These are phyloP conservation scores for Synanthedon formicaeformis DNA, from an alignment of 2,888 invertebrate species.

Conservation along the genomic window DNA sequence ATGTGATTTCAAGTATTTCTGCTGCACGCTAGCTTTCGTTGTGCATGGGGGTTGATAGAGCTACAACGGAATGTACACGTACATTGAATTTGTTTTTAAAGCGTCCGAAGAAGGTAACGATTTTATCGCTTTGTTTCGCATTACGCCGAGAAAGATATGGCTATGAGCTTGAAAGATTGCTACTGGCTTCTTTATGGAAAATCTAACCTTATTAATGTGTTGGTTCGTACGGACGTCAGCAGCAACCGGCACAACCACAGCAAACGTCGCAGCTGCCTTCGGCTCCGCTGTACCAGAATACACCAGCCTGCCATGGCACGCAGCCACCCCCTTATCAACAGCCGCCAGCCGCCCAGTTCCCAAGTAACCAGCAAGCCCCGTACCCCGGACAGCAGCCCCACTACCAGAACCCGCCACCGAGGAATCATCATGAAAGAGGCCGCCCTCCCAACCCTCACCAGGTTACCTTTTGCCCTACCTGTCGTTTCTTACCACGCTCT, in stretches of 20 bases:
- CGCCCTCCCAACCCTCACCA: conserved; percentile 66
- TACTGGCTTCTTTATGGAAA: conserved; percentile 66
- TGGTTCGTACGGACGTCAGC: conserved; percentile 72
- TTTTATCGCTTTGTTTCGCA: conserved; percentile 59
- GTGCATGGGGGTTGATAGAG: conserved; percentile 68
- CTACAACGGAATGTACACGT: conserved; percentile 52
- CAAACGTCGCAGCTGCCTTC: conserved; percentile 67
- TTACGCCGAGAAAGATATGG: conserved; percentile 51
- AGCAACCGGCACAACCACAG: conserved; percentile 69
- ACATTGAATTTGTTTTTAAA: conserved; percentile 32
- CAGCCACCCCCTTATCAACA: conserved; percentile 67
- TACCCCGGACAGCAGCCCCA: conserved; percentile 32
- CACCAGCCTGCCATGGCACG: conserved; percentile 69
- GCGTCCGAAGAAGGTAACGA: conserved; percentile 56
- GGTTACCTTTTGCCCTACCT: conserved; percentile 19
- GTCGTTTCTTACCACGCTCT: conserved; percentile 4
- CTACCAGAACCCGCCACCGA: conserved; percentile 60
- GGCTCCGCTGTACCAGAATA: conserved; percentile 65
- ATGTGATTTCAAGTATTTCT: conserved; percentile 58
- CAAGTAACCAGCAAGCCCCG: conserved; percentile 53
- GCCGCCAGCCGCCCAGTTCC: conserved; percentile 53
- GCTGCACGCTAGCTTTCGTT: conserved; percentile 71
- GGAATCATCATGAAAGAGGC: conserved; percentile 66
- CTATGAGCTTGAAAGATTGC: conserved; percentile 63
- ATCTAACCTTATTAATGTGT: conserved; percentile 72